A percentile compares a stretch with the other conserved stretches of the same genome.
phyloP scores from a whole-genome alignment of 23 tunicate species.

The Ciona savignyi region DNA sequence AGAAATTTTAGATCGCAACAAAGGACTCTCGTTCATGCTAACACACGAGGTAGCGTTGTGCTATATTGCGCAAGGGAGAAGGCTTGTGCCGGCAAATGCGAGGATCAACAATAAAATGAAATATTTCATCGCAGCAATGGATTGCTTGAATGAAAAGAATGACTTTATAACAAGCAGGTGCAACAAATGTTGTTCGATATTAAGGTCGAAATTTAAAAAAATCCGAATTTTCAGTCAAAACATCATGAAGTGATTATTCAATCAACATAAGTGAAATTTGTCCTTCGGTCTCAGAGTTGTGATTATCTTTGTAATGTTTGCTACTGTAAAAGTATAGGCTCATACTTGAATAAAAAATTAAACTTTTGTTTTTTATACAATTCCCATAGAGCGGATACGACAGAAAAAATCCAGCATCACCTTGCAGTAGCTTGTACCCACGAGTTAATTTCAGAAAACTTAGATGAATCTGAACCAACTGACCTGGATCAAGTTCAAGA shows the following conservation, averaged over 20 bases:
- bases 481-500: neutral
- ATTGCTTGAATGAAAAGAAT: constrained; percentile 15
- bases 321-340: no score
- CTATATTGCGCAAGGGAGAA: constrained; percentile 36
- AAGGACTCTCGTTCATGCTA: constrained; percentile 2
- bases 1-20: neutral
- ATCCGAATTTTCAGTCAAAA: no score
- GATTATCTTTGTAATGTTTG: no score
- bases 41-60: constrained; percentile 28
- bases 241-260: no score
- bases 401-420: constrained; percentile 3
- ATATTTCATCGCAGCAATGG: constrained; percentile 19
- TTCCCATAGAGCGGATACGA: neutral
- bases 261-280: no score
- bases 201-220: no score
- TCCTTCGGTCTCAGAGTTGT: no score
- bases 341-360: no score
- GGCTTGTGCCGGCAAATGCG: neutral
- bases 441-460: neutral
- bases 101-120: neutral
- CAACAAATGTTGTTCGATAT: neutral
- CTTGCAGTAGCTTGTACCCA: constrained; percentile 25
- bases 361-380: no score
- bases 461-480: neutral
- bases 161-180: neutral